Conservation (phyloP, 2,888 invertebrate genomes). For the Phortica okadai region DNA sequence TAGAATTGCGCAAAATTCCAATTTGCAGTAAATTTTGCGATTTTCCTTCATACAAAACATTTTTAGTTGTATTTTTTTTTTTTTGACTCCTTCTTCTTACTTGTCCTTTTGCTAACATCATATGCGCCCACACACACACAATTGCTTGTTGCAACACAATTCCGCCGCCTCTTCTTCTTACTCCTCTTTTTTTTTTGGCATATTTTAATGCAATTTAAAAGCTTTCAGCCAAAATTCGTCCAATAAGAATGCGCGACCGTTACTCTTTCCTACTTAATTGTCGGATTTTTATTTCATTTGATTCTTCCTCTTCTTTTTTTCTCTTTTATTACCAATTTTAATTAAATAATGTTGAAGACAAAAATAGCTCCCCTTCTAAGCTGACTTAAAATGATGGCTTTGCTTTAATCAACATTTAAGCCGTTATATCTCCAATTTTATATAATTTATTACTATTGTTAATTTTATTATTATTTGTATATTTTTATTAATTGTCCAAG, state of each 20-base stretch:
- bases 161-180: not conserved
- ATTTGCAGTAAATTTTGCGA: slow-evolving; percentile 76
- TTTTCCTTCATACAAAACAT: slow-evolving; percentile 72
- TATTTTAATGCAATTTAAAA: slow-evolving; percentile 23
- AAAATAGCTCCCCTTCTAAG: no score
- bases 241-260: not conserved
- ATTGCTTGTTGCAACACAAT: not conserved
- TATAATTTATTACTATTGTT: no score
- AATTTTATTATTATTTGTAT: no score
- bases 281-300: not conserved
- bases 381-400: not conserved
- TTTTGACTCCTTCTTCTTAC: not conserved
- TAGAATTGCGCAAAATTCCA: slow-evolving; percentile 73
- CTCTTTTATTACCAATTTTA: not conserved
- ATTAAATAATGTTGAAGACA: not conserved
- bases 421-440: no score
- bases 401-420: not conserved
- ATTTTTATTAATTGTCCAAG: no score
- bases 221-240: not conserved
- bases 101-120: not conserved
- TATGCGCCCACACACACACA: slow-evolving; percentile 31
- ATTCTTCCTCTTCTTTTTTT: not conserved
- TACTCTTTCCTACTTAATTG: not conserved
- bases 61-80: slow-evolving; percentile 56
- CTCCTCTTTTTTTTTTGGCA: not conserved